A percentile compares a stretch with the other conserved stretches of the same genome.
These are phyloP conservation scores for Nemopilema nomurai DNA, from an alignment of 30 jellyfish, hydroid and myxozoan species.

Conservation along the genomic window DNA sequence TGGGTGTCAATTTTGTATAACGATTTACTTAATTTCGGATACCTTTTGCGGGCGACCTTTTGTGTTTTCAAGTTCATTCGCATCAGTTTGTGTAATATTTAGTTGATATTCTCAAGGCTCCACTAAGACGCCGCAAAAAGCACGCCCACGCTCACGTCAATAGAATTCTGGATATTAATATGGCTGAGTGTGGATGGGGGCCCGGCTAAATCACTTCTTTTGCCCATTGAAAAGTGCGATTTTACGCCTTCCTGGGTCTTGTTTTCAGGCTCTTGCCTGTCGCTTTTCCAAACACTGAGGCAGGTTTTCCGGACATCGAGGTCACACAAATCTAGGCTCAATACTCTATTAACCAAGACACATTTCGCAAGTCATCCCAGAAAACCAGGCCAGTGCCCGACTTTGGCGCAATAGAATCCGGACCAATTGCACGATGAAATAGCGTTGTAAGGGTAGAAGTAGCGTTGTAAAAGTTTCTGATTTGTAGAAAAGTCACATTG, in stretches of 20 bases:
- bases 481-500: no score
- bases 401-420: no score
- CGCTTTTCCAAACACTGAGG: neutral
- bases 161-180: neutral
- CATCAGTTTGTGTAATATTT: neutral
- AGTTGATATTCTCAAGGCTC: neutral
- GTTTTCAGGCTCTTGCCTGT: neutral
- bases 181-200: neutral
- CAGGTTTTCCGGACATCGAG: neutral
- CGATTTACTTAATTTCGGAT: neutral
- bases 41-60: neutral
- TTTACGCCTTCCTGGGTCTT: neutral
- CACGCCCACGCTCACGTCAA: neutral
- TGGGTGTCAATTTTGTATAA: neutral
- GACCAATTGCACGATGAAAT: no score
- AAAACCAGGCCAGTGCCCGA: neutral
- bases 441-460: no score
- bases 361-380: neutral
- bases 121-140: neutral
- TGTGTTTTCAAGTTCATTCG: neutral
- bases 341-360: neutral
- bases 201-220: neutral
- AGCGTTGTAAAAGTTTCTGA: no score
- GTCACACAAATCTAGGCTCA: neutral
- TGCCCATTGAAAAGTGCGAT: neutral